Evolutionary conservation across 92 coral and sea anemone genomes (phyloP).

Genomic region (Blastomussa wellsi): DNA sequence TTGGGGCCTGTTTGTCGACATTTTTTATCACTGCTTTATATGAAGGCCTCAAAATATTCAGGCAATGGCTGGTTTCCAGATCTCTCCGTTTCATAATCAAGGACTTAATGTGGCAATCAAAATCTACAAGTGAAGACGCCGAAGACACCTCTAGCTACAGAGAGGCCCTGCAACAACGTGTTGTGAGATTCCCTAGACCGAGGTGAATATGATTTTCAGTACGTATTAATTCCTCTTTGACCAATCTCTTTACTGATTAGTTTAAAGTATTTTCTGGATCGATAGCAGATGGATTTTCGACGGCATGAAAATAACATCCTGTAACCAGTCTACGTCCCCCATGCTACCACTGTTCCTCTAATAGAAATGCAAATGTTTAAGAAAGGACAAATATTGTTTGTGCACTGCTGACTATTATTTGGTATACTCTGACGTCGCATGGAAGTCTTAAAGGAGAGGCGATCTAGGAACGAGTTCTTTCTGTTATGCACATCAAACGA

Average conservation of each 20-base stretch:
- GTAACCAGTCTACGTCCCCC: too few species aligned
- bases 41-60: slow-evolving; percentile 59
- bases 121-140: slow-evolving; percentile 5
- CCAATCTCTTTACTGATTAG: too few species aligned
- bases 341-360: too few species aligned
- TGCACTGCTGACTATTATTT: too few species aligned
- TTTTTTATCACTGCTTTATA: slow-evolving; percentile 45
- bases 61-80: slow-evolving; percentile 38
- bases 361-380: neutral
- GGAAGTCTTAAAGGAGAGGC: neutral
- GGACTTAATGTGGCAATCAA: slow-evolving; percentile 6
- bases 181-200: neutral
- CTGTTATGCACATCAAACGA: neutral
- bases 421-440: neutral
- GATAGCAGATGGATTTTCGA: too few species aligned
- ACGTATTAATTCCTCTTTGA: too few species aligned
- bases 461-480: neutral
- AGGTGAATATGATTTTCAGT: neutral
- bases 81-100: slow-evolving; percentile 19
- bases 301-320: too few species aligned
- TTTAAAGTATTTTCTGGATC: too few species aligned
- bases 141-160: neutral
- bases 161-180: slow-evolving; percentile 1
- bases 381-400: neutral
- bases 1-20: slow-evolving; percentile 52